phyloP scores from a whole-genome alignment of 2,888 invertebrate species.

The Heteromurus nitidus region DNA sequence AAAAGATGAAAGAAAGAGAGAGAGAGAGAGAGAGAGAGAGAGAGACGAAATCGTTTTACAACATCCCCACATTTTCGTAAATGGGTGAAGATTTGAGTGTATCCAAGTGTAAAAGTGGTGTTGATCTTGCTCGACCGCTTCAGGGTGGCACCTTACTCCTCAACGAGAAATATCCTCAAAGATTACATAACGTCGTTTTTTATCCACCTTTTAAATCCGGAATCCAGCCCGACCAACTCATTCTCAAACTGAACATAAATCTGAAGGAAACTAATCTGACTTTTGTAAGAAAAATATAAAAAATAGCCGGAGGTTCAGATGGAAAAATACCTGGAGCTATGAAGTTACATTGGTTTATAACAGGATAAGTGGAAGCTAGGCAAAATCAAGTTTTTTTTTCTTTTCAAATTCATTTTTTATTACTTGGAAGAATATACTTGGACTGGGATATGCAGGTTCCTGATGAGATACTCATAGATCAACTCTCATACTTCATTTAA shows the following conservation, averaged over 20 bases:
- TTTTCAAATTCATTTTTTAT: too few species aligned
- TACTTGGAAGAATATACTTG: too few species aligned
- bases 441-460: too few species aligned
- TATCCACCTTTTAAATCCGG: slow-evolving; percentile 51
- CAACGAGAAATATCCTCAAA: neutral
- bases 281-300: too few species aligned
- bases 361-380: slow-evolving; percentile 12
- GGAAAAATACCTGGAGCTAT: too few species aligned
- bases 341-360: neutral
- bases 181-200: neutral
- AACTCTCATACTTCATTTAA: slow-evolving; percentile 43
- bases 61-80: slow-evolving; percentile 31
- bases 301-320: neutral
- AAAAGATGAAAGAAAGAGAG: too few species aligned
- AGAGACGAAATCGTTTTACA: slow-evolving; percentile 27
- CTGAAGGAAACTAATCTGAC: neutral
- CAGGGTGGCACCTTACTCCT: slow-evolving; percentile 51
- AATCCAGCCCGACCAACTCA: neutral
- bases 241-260: neutral
- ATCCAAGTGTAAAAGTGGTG: slow-evolving; percentile 56
- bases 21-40: too few species aligned
- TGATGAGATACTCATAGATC: slow-evolving; percentile 34
- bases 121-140: slow-evolving; percentile 60
- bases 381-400: too few species aligned
- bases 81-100: slow-evolving; percentile 59